Base-by-base conservation (phyloP, 2,113 vertebrate genomes). In the Lagopus muta region DNA sequence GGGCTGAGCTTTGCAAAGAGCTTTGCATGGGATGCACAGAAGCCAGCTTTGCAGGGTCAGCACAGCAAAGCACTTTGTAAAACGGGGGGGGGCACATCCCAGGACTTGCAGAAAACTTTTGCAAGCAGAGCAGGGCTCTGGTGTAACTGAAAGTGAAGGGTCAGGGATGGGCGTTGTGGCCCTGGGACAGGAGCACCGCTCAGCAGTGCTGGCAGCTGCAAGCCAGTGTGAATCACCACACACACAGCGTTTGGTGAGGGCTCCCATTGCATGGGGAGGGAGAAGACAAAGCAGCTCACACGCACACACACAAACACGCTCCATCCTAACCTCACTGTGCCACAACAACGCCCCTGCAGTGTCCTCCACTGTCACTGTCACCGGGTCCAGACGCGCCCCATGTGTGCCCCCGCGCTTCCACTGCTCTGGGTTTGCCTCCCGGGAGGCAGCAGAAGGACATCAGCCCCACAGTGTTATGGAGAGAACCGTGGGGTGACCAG, bases 161-260 rank as follows among this genome's bases (percentile, higher is more conserved):
- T 27, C 25, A 64, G 40, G 30, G 72, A 7, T 5, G 10, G 10
- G 70, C 0, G 0, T 58, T 3, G 0, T 1, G 0, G 57, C 73
- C 42, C 42, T 0, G 1, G 52, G 61, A 50, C 69, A 77, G 80
- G 36, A 7, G 38, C 81, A 77, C 73, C 82, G 85, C 86, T 90
- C 13, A 3, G 69, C 3, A 16, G 69, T 69, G 92, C 88, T 12
- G 77, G 61, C 57, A 76, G 65, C 91, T 55, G 16, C 0, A 58
- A 60, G 83, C 73, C 87, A 89, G 94, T 76, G 24, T 86, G 61
- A 89, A 65, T 93, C 94, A 92, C 71, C 19, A 80, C 90, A 69
- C 93, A 65, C 81, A 70, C 74, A 62, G 86, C 76, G 11, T 82
- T 18, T 75, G 71, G 78, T n/a, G 27, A 89, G 60, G 48, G 62